phyloP scores from a whole-genome alignment of 2,113 vertebrate species.

The Hemiscyllium ocellatum region DNA sequence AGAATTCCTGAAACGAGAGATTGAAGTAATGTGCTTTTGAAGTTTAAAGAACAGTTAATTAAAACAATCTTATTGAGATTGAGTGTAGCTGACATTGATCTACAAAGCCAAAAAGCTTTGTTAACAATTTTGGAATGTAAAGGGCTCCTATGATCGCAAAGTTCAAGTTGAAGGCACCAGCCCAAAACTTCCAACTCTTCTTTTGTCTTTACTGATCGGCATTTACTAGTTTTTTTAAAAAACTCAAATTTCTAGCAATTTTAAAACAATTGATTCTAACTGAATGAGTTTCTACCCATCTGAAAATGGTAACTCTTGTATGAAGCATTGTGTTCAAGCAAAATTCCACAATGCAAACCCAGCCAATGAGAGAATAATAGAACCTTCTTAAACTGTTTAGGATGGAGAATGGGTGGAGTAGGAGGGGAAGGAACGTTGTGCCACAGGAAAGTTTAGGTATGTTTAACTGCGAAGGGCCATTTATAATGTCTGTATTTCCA shows the following conservation, averaged over 20 bases:
- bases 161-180: background rate
- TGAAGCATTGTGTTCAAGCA: background rate
- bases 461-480: background rate
- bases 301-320: background rate
- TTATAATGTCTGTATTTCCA: background rate
- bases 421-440: background rate
- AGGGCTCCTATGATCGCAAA: background rate
- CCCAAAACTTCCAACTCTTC: background rate
- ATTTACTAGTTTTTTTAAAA: background rate
- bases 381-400: background rate
- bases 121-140: background rate
- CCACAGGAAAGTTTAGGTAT: background rate
- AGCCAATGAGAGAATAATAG: background rate
- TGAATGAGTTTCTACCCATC: background rate
- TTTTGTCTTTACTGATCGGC: background rate
- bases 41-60: background rate
- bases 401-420: background rate
- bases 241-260: background rate
- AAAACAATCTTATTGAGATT: background rate
- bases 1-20: background rate
- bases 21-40: constrained; percentile 1
- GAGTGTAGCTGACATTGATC: background rate
- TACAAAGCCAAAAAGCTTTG: background rate
- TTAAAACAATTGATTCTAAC: background rate
- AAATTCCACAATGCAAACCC: background rate